Conservation (phyloP, 2,888 invertebrate species). For the Chymomyza amoena region DNA sequence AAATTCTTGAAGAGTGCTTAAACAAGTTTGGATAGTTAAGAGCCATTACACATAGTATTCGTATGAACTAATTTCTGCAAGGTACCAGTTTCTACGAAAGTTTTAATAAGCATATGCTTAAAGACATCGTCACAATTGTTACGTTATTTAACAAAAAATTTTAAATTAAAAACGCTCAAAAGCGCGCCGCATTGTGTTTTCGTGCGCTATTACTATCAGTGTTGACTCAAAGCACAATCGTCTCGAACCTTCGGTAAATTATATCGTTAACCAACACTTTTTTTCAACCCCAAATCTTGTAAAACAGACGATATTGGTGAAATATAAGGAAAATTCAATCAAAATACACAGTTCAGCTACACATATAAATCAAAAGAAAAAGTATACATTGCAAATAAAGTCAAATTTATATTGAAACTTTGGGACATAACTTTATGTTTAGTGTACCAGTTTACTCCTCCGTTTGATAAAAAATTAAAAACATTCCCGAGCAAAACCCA, state of each 20-base stretch:
- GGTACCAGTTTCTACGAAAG: too few relatives aligned
- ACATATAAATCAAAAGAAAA: not conserved
- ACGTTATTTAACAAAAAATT: too few relatives aligned
- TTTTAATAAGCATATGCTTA: too few relatives aligned
- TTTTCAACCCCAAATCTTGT: slow-evolving; percentile 40
- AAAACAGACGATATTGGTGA: slow-evolving; percentile 12
- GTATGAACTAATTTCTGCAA: too few relatives aligned
- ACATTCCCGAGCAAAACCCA: slow-evolving; percentile 5
- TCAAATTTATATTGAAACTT: slow-evolving; percentile 26
- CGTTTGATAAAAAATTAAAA: slow-evolving; percentile 53
- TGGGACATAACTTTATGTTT: not conserved
- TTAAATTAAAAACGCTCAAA: not conserved
- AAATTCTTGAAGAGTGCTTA: too few relatives aligned
- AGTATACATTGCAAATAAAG: slow-evolving; percentile 37
- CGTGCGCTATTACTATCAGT: not conserved
- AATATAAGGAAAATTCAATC: slow-evolving; percentile 21
- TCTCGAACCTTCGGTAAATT: slow-evolving; percentile 18
- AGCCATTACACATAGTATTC: too few relatives aligned
- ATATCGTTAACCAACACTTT: slow-evolving; percentile 38
- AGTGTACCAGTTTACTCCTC: slow-evolving; percentile 51
- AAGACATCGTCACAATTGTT: too few relatives aligned
- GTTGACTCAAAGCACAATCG: not conserved
- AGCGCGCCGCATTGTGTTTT: slow-evolving; percentile 11
- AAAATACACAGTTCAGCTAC: not conserved
- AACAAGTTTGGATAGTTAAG: too few relatives aligned